phyloP scores from a whole-genome alignment of 2,797 vertebrate genomes.

The Pteronotus mesoamericanus region DNA sequence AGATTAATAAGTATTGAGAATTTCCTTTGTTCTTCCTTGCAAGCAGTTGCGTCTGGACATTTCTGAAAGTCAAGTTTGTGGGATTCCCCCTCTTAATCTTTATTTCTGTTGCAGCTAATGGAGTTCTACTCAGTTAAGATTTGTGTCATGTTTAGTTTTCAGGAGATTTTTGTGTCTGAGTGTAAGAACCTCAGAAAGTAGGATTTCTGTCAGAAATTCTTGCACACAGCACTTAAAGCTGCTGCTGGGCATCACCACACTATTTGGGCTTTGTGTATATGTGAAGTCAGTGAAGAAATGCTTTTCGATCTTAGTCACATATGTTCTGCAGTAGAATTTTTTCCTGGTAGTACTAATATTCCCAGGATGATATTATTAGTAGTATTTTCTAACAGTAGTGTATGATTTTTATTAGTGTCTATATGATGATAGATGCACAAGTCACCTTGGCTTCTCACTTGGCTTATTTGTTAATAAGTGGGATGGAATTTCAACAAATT shows the following conservation, averaged over 20 bases:
- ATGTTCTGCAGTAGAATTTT: slow-evolving; percentile 22
- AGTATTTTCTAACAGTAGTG: not conserved
- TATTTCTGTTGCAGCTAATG: slow-evolving; percentile 34
- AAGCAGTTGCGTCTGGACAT: not conserved
- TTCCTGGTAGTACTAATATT: not conserved
- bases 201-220: slow-evolving; percentile 26
- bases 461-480: not conserved
- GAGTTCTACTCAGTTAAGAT: slow-evolving; percentile 42
- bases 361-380: not conserved
- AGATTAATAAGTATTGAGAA: not conserved
- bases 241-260: not conserved
- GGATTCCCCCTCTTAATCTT: not conserved
- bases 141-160: slow-evolving; percentile 52
- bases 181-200: slow-evolving; percentile 38
- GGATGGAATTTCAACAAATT: not conserved
- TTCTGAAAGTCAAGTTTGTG: slow-evolving; percentile 37
- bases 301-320: not conserved
- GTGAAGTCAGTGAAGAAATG: not conserved
- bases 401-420: not conserved
- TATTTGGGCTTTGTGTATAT: not conserved
- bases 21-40: not conserved
- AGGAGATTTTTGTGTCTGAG: slow-evolving; percentile 37
- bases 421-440: not conserved
- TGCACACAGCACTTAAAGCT: not conserved
- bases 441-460: not conserved